A percentile compares a stretch with the other conserved stretches of the same genome.
Evolutionary conservation across 2,113 vertebrate genomes (phyloP).

Genomic region (Arvicanthis niloticus): DNA sequence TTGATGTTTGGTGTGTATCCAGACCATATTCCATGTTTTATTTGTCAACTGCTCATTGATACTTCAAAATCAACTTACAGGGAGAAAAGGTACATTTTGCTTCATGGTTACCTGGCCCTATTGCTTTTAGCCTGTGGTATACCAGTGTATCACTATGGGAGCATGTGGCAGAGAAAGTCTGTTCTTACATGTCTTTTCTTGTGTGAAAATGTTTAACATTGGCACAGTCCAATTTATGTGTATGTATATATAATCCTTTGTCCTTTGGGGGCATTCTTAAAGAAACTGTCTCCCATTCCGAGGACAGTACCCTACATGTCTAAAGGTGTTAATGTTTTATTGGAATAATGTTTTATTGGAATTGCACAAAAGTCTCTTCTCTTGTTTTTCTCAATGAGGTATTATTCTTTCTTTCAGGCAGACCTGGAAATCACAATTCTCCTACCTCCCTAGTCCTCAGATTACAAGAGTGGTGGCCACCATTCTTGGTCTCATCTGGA

Average conservation of each 20-base stretch:
- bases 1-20: not conserved
- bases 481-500: not conserved
- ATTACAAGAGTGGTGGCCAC: not conserved
- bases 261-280: not conserved
- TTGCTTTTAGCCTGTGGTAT: not conserved
- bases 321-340: not conserved
- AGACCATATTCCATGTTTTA: not conserved
- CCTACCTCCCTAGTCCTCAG: not conserved
- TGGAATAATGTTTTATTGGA: not conserved
- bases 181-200: not conserved
- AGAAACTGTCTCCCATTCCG: slow-evolving; percentile 9
- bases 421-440: not conserved
- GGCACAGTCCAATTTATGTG: not conserved
- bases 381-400: not conserved
- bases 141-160: not conserved
- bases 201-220: not conserved
- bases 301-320: not conserved
- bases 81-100: not conserved
- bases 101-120: not conserved
- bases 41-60: not conserved
- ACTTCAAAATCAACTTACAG: not conserved
- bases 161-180: not conserved
- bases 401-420: not conserved
- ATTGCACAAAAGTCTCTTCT: not conserved
- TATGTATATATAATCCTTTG: slow-evolving; percentile 33